phyloP scores from a whole-genome alignment of 2,888 invertebrate genomes.

The Brenthis hecate region DNA sequence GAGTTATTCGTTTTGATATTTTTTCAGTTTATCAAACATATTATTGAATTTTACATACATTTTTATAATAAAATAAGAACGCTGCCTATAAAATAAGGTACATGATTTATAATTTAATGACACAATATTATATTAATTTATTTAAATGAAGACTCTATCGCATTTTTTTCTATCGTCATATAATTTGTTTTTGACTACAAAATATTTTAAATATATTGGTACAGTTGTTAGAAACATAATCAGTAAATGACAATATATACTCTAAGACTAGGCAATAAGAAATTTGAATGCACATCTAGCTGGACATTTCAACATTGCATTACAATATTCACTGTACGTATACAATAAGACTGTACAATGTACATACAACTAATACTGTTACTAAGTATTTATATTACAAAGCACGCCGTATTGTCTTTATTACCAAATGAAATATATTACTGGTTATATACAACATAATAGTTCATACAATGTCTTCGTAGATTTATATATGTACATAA shows the following conservation, averaged over 20 bases:
- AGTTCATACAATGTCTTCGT: not conserved
- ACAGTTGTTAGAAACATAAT: constrained; percentile 2
- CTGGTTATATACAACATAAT: constrained; percentile 18
- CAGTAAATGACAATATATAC: not conserved
- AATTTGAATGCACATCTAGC: constrained; percentile 16
- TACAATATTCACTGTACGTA: constrained; percentile 19
- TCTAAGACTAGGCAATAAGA: constrained; percentile 14
- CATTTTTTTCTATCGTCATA: too few relatives aligned
- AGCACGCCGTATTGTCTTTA: constrained; percentile 76
- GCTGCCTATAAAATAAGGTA: too few relatives aligned
- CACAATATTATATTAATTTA: too few relatives aligned
- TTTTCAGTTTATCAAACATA: not conserved
- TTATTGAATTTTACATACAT: too few relatives aligned
- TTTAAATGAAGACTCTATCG: too few relatives aligned
- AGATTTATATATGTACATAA: not conserved
- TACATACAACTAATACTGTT: constrained; percentile 20
- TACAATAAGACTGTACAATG: constrained; percentile 23
- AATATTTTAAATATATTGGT: too few relatives aligned
- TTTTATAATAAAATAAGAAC: too few relatives aligned
- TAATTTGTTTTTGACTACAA: too few relatives aligned
- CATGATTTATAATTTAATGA: too few relatives aligned
- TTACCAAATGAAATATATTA: constrained; percentile 47
- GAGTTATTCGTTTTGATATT: not conserved
- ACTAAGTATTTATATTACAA: constrained; percentile 57
- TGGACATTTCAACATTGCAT: constrained; percentile 14